Evolutionary conservation across 2,113 vertebrate species (phyloP).

Genomic region (Pseudorasbora parva): DNA sequence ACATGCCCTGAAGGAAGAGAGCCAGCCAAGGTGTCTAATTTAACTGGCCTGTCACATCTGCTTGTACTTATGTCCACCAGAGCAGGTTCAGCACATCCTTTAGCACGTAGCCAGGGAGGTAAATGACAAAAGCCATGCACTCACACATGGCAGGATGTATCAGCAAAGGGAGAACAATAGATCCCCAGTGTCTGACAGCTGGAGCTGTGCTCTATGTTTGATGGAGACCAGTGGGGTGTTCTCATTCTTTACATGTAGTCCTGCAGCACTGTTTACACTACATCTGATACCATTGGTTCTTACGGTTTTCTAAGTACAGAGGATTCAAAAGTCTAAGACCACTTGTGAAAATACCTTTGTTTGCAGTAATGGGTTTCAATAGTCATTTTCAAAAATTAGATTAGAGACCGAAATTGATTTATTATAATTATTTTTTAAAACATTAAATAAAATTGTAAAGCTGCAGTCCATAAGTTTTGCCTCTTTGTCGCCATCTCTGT

Average conservation of each 20-base stretch:
- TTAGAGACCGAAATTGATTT: neutral
- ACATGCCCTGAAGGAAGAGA: slow-evolving; percentile 36
- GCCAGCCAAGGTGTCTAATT: slow-evolving; percentile 51
- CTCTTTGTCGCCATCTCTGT: too few species aligned
- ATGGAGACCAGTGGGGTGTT: slow-evolving; percentile 3
- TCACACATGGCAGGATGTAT: slow-evolving; percentile 49
- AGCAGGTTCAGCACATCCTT: slow-evolving; percentile 43
- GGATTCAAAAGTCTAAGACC: slow-evolving; percentile 2
- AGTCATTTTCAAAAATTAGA: neutral
- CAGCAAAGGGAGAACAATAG: slow-evolving; percentile 29
- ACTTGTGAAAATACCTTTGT: slow-evolving; percentile 1
- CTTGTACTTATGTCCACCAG: slow-evolving; percentile 33
- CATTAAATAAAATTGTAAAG: neutral
- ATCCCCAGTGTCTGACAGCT: slow-evolving; percentile 47
- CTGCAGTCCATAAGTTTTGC: too few species aligned
- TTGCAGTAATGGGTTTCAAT: neutral
- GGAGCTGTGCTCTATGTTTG: neutral
- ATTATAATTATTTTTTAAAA: neutral
- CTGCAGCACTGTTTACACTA: slow-evolving; percentile 13
- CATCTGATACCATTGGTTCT: neutral
- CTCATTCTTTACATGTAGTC: slow-evolving; percentile 16
- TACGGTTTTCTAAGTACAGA: neutral
- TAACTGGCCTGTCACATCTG: slow-evolving; percentile 47
- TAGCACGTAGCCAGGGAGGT: slow-evolving; percentile 1
- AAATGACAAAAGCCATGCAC: slow-evolving; percentile 56